Percentiles rank a stretch among this genome's conserved stretches.
These are phyloP conservation scores for Sebastes nivosus DNA, from an alignment of 2,797 vertebrate species.

Conservation along the genomic window DNA sequence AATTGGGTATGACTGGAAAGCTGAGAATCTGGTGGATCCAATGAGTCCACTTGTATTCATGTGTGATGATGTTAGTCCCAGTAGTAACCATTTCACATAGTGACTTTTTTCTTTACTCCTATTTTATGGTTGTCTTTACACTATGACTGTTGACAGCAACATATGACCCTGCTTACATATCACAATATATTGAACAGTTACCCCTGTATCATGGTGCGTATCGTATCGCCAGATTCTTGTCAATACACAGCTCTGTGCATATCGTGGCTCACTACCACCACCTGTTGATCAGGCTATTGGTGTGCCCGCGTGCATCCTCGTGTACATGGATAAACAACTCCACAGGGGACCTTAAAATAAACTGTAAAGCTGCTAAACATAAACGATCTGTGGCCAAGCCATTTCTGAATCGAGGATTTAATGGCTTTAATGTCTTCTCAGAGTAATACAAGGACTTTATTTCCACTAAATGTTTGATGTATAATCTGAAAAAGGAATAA, in stretches of 20 bases:
- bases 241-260: no score
- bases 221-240: no score
- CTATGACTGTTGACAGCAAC: fast-evolving
- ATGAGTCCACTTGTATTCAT: no score
- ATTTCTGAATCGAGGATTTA: not conserved
- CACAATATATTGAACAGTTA: no score
- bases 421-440: not conserved
- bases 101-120: no score
- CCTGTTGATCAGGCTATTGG: not conserved
- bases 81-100: no score
- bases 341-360: not conserved
- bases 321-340: not conserved
- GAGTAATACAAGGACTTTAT: not conserved
- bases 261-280: not conserved
- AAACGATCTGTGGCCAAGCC: not conserved
- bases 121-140: no score
- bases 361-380: not conserved
- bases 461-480: not conserved
- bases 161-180: no score
- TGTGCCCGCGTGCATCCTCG: not conserved
- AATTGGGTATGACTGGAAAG: no score
- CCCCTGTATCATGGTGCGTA: no score
- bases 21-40: no score
- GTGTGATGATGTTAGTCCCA: fast-evolving
- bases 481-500: not conserved